A percentile compares a stretch with the other conserved stretches of the same genome.
Conservation (phyloP, 1,140 invertebrate species). For the Tetramorium parvispinum region DNA sequence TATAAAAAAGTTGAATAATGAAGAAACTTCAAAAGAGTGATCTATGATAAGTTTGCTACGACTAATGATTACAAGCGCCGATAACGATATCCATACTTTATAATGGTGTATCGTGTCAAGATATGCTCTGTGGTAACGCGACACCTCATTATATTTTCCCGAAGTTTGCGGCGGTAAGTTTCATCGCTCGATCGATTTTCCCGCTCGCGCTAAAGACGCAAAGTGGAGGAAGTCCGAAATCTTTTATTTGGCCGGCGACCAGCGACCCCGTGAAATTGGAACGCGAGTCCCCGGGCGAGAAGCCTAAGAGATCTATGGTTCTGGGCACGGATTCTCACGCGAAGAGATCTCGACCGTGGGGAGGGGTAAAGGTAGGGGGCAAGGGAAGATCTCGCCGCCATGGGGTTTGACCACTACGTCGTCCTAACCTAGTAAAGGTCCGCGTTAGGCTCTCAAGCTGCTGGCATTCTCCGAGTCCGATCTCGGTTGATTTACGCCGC, state of each 20-base stretch:
- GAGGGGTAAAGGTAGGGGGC: no score
- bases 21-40: not conserved
- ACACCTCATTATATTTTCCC: slow-evolving; percentile 38
- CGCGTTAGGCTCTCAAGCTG: slow-evolving; percentile 37
- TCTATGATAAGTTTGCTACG: not conserved
- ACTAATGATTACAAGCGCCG: slow-evolving; percentile 28
- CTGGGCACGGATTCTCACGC: not conserved
- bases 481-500: slow-evolving; percentile 75
- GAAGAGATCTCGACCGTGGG: not conserved
- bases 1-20: not conserved
- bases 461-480: slow-evolving; percentile 36
- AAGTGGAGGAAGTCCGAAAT: not conserved
- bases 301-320: slow-evolving; percentile 58
- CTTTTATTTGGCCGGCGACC: not conserved
- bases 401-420: slow-evolving; percentile 11
- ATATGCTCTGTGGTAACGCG: slow-evolving; percentile 1
- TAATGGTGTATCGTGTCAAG: not conserved
- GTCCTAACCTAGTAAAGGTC: slow-evolving; percentile 46
- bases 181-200: not conserved
- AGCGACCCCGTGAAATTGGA: slow-evolving; percentile 56
- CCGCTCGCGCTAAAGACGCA: not conserved
- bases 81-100: slow-evolving; percentile 18
- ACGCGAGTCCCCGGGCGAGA: slow-evolving; percentile 34
- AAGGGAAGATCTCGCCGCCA: not conserved
- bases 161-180: not conserved